Conservation (phyloP, 2,888 invertebrate genomes). For the Agonopterix arenella region DNA sequence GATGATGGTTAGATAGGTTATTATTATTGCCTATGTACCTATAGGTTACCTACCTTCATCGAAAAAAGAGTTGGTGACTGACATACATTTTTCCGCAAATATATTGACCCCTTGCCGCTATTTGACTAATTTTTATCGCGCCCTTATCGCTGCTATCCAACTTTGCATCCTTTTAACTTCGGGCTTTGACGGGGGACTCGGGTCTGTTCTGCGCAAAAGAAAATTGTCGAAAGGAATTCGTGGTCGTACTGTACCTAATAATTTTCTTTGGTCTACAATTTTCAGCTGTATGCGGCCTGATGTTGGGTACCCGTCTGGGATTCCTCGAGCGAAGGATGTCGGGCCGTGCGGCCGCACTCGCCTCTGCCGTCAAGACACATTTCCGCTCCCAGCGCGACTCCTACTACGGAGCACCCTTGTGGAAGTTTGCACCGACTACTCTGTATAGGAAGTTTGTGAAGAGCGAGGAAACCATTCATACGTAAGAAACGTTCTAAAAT, state of each 20-base stretch:
- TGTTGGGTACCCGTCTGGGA: constrained; percentile 87
- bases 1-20: no score
- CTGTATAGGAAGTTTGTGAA: constrained; percentile 82
- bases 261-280: background rate
- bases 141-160: no score
- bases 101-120: no score
- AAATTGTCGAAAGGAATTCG: no score
- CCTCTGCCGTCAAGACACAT: constrained; percentile 85
- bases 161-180: no score
- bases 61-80: no score
- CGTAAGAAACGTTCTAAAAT: constrained; percentile 66
- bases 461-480: constrained; percentile 88
- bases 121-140: no score
- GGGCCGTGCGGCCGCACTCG: constrained; percentile 78
- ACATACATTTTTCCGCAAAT: no score
- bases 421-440: constrained; percentile 86
- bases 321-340: constrained; percentile 80
- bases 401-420: constrained; percentile 87
- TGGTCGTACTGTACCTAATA: background rate
- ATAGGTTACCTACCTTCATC: no score
- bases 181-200: no score
- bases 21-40: no score
- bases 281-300: constrained; percentile 85
- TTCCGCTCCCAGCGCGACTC: constrained; percentile 89
- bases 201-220: no score